Evolutionary conservation across 1,140 invertebrate species (phyloP), one percentile per base, ranked within the genome.

Genomic region (Nephotettix cincticeps): DNA sequence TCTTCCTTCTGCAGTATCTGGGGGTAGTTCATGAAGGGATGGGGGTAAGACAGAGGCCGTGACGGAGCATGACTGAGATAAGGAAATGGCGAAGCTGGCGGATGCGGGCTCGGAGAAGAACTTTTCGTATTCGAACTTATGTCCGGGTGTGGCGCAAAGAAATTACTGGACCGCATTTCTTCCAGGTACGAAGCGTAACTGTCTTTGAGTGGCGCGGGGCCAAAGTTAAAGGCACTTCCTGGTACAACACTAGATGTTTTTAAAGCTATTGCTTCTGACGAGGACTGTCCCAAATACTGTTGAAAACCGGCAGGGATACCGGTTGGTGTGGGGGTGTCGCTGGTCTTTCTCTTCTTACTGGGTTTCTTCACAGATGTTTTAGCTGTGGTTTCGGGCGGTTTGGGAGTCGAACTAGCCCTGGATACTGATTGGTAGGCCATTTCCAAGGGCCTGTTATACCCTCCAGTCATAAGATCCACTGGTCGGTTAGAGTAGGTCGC

Each of bases 211-310:
- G 86, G 80, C 0, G 86, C 80, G 6, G 87, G 83, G 27, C 87
- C 88, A 77, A 90, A 90, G 75, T 90, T 90, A 71, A 90, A 90
- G 68, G 88, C 88, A 77, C 88, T 89, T 23, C 87, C 85, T 0
- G 88, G 86, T 63, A 90, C 87, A 74, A 89, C 86, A 72, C 84
- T 86, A 0, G 85, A 78, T 36, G 87, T 87, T 70, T 86, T 87
- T 17, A 85, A 75, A 6, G 84, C 83, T 28, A 86, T 83, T 11
- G 84, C 81, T 77, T 89, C 87, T 1, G 82, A 76, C 1, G 84
- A 80, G 0, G 82, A 83, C 2, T 84, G 75, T 0, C 83, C 84
- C 0, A 83, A 80, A 70, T 85, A 86, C 17, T 85, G 82, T 75
- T 86, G 85, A 74, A 86, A 86, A 70, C 83, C 83, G 29, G 74